phyloP scores from a whole-genome alignment of 2,113 vertebrate species.

The Podarcis cretensis region DNA sequence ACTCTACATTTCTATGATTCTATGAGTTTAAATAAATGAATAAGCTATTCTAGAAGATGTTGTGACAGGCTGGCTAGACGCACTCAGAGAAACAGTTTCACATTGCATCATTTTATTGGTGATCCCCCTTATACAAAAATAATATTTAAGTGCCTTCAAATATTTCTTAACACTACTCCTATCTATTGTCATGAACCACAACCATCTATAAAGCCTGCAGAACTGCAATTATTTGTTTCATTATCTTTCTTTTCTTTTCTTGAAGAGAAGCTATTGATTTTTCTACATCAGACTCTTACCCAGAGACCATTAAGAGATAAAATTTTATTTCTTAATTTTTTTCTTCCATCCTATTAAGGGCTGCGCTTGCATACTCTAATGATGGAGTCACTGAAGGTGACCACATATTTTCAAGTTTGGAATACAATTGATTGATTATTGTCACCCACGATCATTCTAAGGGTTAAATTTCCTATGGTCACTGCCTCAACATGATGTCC shows the following conservation, averaged over 20 bases:
- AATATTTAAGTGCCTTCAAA: background rate
- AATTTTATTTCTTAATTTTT: slow-evolving; percentile 54
- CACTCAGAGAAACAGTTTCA: background rate
- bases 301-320: slow-evolving; percentile 58
- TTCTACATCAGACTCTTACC: slow-evolving; percentile 48
- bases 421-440: slow-evolving; percentile 24
- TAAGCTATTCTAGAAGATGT: background rate
- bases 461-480: slow-evolving; percentile 13
- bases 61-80: background rate
- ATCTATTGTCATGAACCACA: slow-evolving; percentile 43
- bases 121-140: background rate
- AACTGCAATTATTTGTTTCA: slow-evolving; percentile 64
- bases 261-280: slow-evolving; percentile 66
- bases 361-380: slow-evolving; percentile 30
- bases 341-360: slow-evolving; percentile 42
- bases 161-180: slow-evolving; percentile 3
- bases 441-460: slow-evolving; percentile 12
- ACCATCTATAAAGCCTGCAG: slow-evolving; percentile 42
- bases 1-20: too few relatives aligned
- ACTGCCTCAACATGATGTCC: background rate
- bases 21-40: background rate
- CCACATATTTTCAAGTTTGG: slow-evolving; percentile 26
- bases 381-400: slow-evolving; percentile 17
- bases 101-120: background rate
- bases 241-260: slow-evolving; percentile 32